Evolutionary conservation across 2,888 invertebrate species (phyloP).

Genomic region (Cheilosia pagana): DNA sequence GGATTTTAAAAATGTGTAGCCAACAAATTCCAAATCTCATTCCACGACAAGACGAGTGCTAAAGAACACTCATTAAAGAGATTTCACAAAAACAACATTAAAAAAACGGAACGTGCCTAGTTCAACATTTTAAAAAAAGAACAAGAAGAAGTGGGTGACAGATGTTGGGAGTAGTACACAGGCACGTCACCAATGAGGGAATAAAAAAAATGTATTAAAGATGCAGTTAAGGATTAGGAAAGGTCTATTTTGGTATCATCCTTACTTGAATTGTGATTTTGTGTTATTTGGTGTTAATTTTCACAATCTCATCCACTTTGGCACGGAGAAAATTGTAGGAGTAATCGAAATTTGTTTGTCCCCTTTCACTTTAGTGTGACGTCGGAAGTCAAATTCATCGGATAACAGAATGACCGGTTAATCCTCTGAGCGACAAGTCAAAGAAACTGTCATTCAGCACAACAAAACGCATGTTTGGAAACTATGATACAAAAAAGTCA

Average conservation of each 20-base stretch:
- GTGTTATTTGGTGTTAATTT: constrained; percentile 27
- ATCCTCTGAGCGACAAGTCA: constrained; percentile 36
- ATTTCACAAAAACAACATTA: constrained; percentile 44
- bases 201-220: constrained; percentile 33
- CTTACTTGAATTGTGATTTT: constrained; percentile 34
- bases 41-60: constrained; percentile 9
- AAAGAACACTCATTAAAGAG: constrained; percentile 29
- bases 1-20: constrained; percentile 8
- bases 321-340: background rate
- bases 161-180: constrained; percentile 34
- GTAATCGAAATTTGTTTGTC: background rate
- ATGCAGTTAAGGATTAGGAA: constrained; percentile 46
- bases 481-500: background rate
- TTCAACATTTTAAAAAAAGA: constrained; percentile 57
- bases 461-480: constrained; percentile 3
- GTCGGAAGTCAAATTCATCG: constrained; percentile 26
- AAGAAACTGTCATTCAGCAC: constrained; percentile 12
- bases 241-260: constrained; percentile 45
- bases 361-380: background rate
- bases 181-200: constrained; percentile 23
- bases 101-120: constrained; percentile 59
- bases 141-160: constrained; percentile 47
- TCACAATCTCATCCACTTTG: constrained; percentile 22
- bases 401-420: constrained; percentile 31
- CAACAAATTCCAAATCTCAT: constrained; percentile 30